A percentile compares a stretch with the other conserved stretches of the same genome.
phyloP scores from a whole-genome alignment of 1,140 invertebrate genomes.

The Brachionus calyciflorus region DNA sequence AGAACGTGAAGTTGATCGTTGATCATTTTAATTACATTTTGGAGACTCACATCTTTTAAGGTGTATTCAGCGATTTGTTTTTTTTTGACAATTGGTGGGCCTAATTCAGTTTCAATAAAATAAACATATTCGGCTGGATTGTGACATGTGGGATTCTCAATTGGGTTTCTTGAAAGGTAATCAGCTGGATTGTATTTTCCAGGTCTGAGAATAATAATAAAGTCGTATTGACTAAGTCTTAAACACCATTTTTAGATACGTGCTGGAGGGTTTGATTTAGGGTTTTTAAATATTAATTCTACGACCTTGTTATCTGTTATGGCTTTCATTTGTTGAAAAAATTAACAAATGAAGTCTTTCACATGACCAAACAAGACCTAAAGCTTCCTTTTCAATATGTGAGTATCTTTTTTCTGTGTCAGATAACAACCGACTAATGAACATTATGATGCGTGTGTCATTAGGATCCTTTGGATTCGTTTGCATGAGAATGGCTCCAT shows the following conservation, averaged over 20 bases:
- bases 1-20: neutral
- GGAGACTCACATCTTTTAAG: neutral
- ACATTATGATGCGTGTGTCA: slow-evolving; percentile 48
- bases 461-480: neutral
- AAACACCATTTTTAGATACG: neutral
- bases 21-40: neutral
- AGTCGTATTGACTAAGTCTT: neutral
- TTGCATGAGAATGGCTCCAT: slow-evolving; percentile 62
- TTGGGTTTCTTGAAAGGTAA: neutral
- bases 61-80: neutral
- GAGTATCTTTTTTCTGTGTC: slow-evolving; percentile 51
- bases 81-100: neutral
- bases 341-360: neutral
- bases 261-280: neutral
- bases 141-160: neutral
- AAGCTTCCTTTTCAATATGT: slow-evolving; percentile 53
- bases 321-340: neutral
- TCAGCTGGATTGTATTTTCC: neutral
- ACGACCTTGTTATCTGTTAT: slow-evolving; percentile 12
- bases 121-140: neutral
- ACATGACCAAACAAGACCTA: neutral
- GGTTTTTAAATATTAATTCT: slow-evolving; percentile 3
- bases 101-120: neutral
- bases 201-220: neutral
- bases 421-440: slow-evolving; percentile 51